phyloP scores from a whole-genome alignment of 2,113 vertebrate species.

The Uropsilus gracilis region DNA sequence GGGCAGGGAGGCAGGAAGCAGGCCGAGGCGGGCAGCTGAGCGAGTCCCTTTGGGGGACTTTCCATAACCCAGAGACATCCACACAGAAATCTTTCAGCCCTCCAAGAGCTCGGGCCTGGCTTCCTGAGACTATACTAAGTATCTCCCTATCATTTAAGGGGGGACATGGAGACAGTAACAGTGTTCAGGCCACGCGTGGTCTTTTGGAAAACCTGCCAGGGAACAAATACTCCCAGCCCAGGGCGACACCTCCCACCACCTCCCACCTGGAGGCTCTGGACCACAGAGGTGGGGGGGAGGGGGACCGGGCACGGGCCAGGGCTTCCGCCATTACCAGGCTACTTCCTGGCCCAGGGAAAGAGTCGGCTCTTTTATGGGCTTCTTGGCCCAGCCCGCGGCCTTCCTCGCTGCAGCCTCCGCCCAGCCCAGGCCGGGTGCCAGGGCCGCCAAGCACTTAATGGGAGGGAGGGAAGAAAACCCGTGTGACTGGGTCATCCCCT shows the following conservation, averaged over 20 bases:
- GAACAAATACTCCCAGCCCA: not conserved
- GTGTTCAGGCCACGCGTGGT: not conserved
- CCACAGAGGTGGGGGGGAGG: no score
- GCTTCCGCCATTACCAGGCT: not conserved
- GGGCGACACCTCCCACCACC: no score
- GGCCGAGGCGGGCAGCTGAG: not conserved
- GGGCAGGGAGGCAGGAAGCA: no score
- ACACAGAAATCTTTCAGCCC: not conserved
- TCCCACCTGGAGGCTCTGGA: not conserved
- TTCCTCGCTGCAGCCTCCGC: not conserved
- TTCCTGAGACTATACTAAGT: not conserved
- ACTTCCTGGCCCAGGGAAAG: not conserved
- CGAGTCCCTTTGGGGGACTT: no score
- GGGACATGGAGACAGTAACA: not conserved
- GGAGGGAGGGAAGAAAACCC: not conserved
- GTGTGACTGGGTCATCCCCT: not conserved
- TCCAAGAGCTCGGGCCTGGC: no score
- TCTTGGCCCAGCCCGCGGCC: not conserved
- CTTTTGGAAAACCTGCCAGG: not conserved
- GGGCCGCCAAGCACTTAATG: not conserved
- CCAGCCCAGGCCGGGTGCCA: not conserved
- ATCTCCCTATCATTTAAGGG: not conserved
- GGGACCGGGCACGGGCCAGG: not conserved
- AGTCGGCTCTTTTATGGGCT: conserved; percentile 20
- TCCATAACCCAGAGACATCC: not conserved